Conservation (phyloP, 2,113 vertebrate species). For the Delphinapterus leucas region DNA sequence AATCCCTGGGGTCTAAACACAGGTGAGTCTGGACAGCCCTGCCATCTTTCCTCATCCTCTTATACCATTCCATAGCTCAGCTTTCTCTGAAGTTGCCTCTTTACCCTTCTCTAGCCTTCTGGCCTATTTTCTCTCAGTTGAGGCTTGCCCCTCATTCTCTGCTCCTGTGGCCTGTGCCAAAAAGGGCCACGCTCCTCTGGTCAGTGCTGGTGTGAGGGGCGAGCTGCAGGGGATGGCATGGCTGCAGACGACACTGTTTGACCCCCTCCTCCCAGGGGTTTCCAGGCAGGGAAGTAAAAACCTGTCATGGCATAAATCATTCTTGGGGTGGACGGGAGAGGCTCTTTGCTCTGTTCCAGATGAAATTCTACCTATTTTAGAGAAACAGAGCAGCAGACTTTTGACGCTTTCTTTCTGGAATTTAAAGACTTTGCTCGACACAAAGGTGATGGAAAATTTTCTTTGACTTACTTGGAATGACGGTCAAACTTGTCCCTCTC, state of each 20-base stretch:
- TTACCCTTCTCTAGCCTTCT: neutral
- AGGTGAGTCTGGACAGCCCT: neutral
- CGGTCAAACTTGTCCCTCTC: slow-evolving; percentile 68
- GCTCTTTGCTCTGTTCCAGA: neutral
- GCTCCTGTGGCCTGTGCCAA: neutral
- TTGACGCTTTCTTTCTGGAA: neutral
- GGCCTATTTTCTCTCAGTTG: neutral
- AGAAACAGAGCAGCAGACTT: neutral
- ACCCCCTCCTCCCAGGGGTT: neutral
- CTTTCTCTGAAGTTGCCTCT: neutral
- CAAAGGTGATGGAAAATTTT: neutral
- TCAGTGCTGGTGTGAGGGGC: neutral
- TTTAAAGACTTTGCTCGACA: slow-evolving; percentile 20
- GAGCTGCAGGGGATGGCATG: neutral
- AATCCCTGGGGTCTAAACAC: neutral
- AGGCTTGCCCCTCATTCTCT: neutral
- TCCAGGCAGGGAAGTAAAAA: neutral
- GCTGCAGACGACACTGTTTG: neutral
- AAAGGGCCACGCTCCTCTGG: neutral
- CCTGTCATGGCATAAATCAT: neutral
- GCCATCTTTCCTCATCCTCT: neutral
- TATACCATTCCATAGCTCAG: neutral
- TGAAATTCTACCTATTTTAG: neutral
- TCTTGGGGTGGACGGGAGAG: neutral
- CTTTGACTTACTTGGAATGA: slow-evolving; percentile 76